Conservation (phyloP, 2,888 invertebrate genomes). For the Abscondita cerata region DNA sequence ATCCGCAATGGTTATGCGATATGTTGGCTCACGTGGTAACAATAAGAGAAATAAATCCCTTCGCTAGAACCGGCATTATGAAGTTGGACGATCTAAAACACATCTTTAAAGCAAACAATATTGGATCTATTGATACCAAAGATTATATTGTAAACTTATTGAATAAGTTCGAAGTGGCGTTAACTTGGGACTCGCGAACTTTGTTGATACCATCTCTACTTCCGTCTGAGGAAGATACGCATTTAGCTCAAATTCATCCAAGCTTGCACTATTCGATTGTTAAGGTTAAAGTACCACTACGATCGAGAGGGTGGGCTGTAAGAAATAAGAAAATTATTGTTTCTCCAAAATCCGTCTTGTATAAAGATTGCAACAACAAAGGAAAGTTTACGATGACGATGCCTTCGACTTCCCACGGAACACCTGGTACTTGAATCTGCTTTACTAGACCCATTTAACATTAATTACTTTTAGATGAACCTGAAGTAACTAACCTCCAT, state of each 20-base stretch:
- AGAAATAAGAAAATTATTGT: conserved; percentile 65
- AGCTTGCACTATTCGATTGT: conserved; percentile 57
- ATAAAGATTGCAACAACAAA: conserved; percentile 50
- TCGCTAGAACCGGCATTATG: conserved; percentile 92
- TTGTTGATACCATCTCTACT: conserved; percentile 91
- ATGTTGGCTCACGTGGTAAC: conserved; percentile 97
- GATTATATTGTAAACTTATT: conserved; percentile 89
- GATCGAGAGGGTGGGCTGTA: conserved; percentile 72
- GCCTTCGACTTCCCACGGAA: conserved; percentile 43
- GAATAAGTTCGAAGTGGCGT: conserved; percentile 96
- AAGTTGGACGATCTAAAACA: conserved; percentile 89
- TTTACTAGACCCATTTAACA: too few relatives aligned
- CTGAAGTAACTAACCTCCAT: conserved; percentile 20
- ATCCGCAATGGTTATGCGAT: conserved; percentile 99
- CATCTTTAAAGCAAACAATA: conserved; percentile 88
- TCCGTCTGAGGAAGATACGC: conserved; percentile 78
- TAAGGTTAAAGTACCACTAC: conserved; percentile 65
- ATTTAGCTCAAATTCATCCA: conserved; percentile 57
- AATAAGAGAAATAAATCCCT: conserved; percentile 96
- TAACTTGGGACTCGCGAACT: conserved; percentile 94
- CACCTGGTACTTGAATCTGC: conserved; percentile 28
- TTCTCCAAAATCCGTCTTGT: conserved; percentile 59
- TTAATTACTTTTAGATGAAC: conserved; percentile 26
- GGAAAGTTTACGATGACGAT: conserved; percentile 55
- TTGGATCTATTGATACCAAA: conserved; percentile 71